phyloP scores from a whole-genome alignment of 92 coral and sea anemone genomes.

The Umimayanthus kanabou region DNA sequence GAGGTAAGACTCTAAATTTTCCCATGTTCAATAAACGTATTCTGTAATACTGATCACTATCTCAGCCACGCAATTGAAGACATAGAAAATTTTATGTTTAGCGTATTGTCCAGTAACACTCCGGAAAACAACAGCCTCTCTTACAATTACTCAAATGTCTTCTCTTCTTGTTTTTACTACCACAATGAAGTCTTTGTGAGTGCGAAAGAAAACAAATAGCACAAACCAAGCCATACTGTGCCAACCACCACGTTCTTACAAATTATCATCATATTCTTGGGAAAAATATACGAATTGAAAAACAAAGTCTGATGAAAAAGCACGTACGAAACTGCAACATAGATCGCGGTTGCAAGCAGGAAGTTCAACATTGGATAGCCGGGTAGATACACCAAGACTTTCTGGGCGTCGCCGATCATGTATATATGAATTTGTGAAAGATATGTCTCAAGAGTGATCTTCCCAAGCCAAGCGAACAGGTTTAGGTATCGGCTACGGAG shows the following conservation, averaged over 20 bases:
- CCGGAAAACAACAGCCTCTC: too few species aligned
- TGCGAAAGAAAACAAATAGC: conserved; percentile 79
- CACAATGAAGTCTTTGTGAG: conserved; percentile 72
- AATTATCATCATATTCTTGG: conserved; percentile 88
- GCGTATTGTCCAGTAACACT: too few species aligned
- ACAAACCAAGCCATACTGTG: conserved; percentile 61
- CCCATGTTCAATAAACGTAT: too few species aligned
- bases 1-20: too few species aligned
- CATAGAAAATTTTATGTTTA: too few species aligned
- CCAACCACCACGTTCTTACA: conserved; percentile 82
- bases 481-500: conserved; percentile 80
- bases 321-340: conserved; percentile 88
- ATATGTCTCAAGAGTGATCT: conserved; percentile 90
- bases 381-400: conserved; percentile 72
- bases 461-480: conserved; percentile 95
- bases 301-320: conserved; percentile 89
- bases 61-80: too few species aligned
- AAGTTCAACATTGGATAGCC: conserved; percentile 96
- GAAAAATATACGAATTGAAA: conserved; percentile 88
- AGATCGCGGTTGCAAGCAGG: conserved; percentile 74
- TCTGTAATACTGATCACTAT: too few species aligned
- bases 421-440: conserved; percentile 96
- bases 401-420: conserved; percentile 94
- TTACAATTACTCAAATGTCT: too few species aligned
- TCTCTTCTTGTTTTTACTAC: conserved; percentile 29